Percentiles rank a stretch among this genome's conserved stretches.
Evolutionary conservation across 2,888 invertebrate species (phyloP).

Genomic region (Orthosia gracilis): DNA sequence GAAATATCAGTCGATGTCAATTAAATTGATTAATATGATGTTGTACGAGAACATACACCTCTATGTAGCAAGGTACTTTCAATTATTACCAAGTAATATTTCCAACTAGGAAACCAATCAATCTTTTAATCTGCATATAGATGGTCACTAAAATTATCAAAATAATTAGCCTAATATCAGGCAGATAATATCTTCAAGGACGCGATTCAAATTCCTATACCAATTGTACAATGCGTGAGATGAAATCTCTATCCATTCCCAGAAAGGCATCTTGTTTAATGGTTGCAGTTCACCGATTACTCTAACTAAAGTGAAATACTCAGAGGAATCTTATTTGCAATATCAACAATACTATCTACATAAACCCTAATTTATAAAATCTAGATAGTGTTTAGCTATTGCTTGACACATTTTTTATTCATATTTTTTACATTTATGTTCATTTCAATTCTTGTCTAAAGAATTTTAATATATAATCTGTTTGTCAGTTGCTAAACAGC

Average conservation of each 20-base stretch:
- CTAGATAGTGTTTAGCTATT: too few relatives aligned
- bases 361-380: too few relatives aligned
- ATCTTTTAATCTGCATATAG: background rate
- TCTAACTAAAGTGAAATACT: background rate
- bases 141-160: background rate
- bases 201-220: background rate
- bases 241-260: background rate
- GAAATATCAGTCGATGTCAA: constrained; percentile 2
- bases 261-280: background rate
- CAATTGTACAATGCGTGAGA: background rate
- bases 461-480: too few relatives aligned
- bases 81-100: background rate
- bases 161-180: background rate
- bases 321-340: background rate
- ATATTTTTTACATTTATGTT: too few relatives aligned
- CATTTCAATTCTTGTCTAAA: too few relatives aligned
- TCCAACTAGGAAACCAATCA: background rate
- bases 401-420: too few relatives aligned
- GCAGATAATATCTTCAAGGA: background rate
- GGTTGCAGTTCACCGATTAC: background rate
- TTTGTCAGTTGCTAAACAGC: too few relatives aligned
- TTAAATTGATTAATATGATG: constrained; percentile 5
- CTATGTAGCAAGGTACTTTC: background rate
- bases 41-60: background rate
- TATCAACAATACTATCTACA: background rate